Evolutionary conservation across 2,113 vertebrate species (phyloP).

Genomic region (Tychaedon coryphoeus): DNA sequence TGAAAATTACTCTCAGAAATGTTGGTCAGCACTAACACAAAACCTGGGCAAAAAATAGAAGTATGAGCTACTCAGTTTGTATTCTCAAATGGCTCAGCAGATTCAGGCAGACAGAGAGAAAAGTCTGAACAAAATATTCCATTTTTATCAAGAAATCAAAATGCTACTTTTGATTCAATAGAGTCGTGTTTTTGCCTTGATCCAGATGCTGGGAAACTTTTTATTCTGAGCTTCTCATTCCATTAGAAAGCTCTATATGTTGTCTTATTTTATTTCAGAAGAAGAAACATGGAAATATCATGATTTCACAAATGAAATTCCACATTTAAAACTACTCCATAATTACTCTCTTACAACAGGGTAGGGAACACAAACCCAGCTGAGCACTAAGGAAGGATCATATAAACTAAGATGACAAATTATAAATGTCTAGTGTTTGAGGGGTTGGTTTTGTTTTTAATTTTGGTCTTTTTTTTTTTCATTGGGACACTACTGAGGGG

Average conservation of each 20-base stretch:
- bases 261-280: not conserved
- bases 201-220: not conserved
- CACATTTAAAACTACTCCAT: not conserved
- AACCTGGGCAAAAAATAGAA: not conserved
- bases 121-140: not conserved
- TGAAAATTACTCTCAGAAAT: not conserved
- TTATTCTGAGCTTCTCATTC: not conserved
- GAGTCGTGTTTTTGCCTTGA: rapidly evolving
- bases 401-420: not conserved
- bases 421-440: not conserved
- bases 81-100: not conserved
- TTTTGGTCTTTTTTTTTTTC: not conserved
- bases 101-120: not conserved
- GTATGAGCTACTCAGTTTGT: rapidly evolving
- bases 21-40: not conserved
- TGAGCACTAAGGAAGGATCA: not conserved
- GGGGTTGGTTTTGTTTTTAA: not conserved
- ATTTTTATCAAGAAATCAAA: not conserved
- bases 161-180: not conserved
- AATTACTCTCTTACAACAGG: not conserved
- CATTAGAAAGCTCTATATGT: not conserved
- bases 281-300: not conserved
- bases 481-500: not conserved
- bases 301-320: not conserved
- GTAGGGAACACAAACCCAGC: not conserved